phyloP scores from a whole-genome alignment of 2,888 invertebrate genomes.

The Sarcophaga subvicina region DNA sequence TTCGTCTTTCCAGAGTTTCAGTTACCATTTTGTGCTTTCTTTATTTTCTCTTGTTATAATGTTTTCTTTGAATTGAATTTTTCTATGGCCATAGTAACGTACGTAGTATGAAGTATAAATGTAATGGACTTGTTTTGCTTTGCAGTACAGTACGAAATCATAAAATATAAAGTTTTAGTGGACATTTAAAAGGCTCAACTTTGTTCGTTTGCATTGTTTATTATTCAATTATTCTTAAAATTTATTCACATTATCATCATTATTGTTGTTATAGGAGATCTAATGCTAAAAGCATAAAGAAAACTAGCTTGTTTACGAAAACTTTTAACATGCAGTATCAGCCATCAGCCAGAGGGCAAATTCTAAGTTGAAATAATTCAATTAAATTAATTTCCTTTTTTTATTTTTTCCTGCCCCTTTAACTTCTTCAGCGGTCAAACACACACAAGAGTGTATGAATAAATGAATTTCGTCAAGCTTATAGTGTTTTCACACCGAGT shows the following conservation, averaged over 20 bases:
- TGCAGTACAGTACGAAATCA: neutral
- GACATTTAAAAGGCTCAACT: conserved; percentile 36
- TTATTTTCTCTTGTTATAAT: neutral
- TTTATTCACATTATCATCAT: conserved; percentile 15
- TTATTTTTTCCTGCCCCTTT: neutral
- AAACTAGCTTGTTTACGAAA: conserved; percentile 13
- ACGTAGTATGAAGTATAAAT: conserved; percentile 28
- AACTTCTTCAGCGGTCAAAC: conserved; percentile 7
- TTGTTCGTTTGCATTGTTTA: conserved; percentile 11
- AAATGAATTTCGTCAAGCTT: conserved; percentile 7
- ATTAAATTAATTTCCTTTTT: conserved; percentile 6
- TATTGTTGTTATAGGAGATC: neutral
- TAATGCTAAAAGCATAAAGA: neutral
- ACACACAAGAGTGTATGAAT: conserved; percentile 20
- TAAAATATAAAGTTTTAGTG: neutral
- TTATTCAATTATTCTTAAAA: conserved; percentile 59
- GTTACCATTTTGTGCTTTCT: neutral
- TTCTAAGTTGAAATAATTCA: conserved; percentile 39
- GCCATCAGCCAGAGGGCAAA: neutral
- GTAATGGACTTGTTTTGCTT: conserved; percentile 11
- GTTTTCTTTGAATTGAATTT: neutral
- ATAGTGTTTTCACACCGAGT: no score
- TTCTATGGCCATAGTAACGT: conserved; percentile 15
- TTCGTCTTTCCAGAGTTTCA: conserved; percentile 42
- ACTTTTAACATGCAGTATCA: neutral